Conservation (phyloP, 2,888 invertebrate species). For the Pyrocoelia pectoralis region DNA sequence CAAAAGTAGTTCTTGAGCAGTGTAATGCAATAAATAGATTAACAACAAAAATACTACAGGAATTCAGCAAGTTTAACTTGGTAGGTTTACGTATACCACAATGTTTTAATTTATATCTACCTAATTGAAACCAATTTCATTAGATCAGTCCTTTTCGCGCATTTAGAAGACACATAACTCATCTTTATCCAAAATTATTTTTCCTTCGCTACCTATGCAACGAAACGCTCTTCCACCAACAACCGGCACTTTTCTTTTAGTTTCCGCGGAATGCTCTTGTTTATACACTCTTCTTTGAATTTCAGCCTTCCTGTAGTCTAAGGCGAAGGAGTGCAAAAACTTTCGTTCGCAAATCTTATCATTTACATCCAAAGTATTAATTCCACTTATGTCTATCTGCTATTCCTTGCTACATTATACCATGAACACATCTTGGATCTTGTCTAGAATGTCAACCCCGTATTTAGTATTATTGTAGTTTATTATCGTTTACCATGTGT, state of each 20-base stretch:
- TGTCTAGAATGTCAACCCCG: slow-evolving; percentile 10
- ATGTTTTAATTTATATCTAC: no score
- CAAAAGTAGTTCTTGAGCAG: no score
- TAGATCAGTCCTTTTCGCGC: no score
- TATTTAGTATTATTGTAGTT: slow-evolving; percentile 15
- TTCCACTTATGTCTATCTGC: slow-evolving; percentile 6
- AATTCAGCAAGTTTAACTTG: no score
- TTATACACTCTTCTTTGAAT: neutral
- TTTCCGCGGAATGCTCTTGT: neutral
- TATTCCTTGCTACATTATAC: slow-evolving; percentile 5
- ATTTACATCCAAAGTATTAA: slow-evolving; percentile 8
- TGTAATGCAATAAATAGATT: no score
- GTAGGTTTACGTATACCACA: no score
- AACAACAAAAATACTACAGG: no score
- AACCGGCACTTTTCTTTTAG: slow-evolving; percentile 5
- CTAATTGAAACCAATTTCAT: no score
- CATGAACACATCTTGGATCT: neutral
- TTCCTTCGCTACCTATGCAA: no score
- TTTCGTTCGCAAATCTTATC: neutral
- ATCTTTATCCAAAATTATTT: no score
- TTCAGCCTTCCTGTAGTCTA: slow-evolving; percentile 8
- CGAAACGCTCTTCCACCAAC: neutral
- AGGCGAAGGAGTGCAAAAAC: slow-evolving; percentile 6
- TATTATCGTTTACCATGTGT: neutral
- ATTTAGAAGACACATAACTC: no score